Base-by-base conservation (phyloP, 2,888 invertebrate genomes). In the Ferrisia virgata region DNA sequence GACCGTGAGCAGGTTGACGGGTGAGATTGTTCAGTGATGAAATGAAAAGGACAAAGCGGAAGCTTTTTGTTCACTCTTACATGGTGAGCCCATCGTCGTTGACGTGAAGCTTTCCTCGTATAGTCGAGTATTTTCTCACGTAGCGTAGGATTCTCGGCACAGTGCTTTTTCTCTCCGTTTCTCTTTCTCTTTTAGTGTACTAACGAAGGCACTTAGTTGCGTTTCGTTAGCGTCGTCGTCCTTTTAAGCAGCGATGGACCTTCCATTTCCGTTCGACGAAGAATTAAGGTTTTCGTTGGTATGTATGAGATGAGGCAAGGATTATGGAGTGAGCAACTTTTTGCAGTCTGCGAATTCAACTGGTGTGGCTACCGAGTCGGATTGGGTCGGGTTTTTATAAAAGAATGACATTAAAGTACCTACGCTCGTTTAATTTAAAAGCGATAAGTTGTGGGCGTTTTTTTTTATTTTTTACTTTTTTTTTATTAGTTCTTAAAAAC, bases 201-300 rank as follows among this genome's bases (percentile, higher is more conserved):
- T 80, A 80, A 80, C 80, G 80, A 80, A 80, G 80, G 47, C 80
- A 80, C 80, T 80, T 80, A 80, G 40, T 43, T 80, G 53, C 33
- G 25, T 47, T 80, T 79, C 40, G 31, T 33, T 18, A 39, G 36
- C 78, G 39, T 36, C 78, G 18, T 76, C 36, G 43, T 25, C 79
- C 39, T 39, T 13, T 78, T 78, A 22, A 33, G 22, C 18, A 18
- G 8, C 78, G 22, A 18, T 40, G 39, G 39, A 78, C 39, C 22
- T 36, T 36, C 15, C 69, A 28, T 69, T 69, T 31, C 69, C 69
- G 69, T 69, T 28, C 5, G 15, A 13, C 25, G 28, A 15, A 18
- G 22, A 53, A 53, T 53, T 64, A 15, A 25, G 28, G 2, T 13
- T 15, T 2, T 5, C 33, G 31, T 33, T 11, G 33, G n/a, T 1